phyloP scores from a whole-genome alignment of 2,888 invertebrate species.

The Arge pagana region DNA sequence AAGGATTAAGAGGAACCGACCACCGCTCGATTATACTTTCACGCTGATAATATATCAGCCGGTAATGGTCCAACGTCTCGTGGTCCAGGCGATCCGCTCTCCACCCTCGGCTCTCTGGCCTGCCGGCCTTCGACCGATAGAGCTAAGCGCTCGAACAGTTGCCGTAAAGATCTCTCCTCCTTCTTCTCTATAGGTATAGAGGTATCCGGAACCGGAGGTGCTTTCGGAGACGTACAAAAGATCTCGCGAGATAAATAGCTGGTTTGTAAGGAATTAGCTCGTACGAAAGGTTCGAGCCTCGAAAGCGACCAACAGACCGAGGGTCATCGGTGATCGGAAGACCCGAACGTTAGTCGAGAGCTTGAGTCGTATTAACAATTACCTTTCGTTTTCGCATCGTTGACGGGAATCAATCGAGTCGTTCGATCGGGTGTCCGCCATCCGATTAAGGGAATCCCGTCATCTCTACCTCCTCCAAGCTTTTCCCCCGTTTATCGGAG shows the following conservation, averaged over 20 bases:
- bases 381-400: too few species aligned
- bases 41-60: constrained; percentile 52
- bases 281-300: constrained; percentile 9
- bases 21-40: constrained; percentile 48
- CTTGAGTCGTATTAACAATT: background rate
- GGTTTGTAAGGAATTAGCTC: constrained; percentile 14
- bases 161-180: constrained; percentile 16
- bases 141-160: constrained; percentile 34
- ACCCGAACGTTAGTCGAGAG: background rate
- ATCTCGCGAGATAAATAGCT: constrained; percentile 17
- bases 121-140: constrained; percentile 32
- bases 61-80: constrained; percentile 44
- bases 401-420: too few species aligned
- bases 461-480: too few species aligned
- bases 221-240: constrained; percentile 10
- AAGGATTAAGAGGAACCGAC: constrained; percentile 34
- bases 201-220: background rate
- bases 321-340: background rate
- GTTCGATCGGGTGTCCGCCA: too few species aligned
- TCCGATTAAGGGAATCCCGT: too few species aligned
- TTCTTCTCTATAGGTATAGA: background rate
- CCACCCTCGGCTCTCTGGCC: constrained; percentile 1
- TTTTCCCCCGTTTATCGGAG: too few species aligned
- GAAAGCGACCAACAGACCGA: background rate
- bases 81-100: constrained; percentile 11